Evolutionary conservation across 2,888 invertebrate genomes (phyloP).

Genomic region (Amphimallon solstitiale): DNA sequence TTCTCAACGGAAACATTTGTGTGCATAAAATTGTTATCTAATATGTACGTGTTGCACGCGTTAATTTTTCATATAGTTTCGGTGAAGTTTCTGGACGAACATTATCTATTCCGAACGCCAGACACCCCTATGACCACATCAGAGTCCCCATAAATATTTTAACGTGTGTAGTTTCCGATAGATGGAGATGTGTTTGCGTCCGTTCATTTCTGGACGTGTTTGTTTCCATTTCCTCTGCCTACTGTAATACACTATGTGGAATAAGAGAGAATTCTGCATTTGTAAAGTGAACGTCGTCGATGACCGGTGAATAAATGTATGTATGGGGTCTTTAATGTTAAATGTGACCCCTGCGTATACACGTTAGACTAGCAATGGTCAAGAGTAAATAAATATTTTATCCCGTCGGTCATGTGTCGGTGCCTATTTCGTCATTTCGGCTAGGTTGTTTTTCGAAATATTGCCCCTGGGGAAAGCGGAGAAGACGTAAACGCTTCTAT

Average conservation of each 20-base stretch:
- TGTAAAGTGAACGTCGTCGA: slow-evolving; percentile 37
- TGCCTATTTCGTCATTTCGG: slow-evolving; percentile 43
- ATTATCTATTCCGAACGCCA: slow-evolving; percentile 26
- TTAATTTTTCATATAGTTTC: slow-evolving; percentile 25
- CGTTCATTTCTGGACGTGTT: slow-evolving; percentile 4
- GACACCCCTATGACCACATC: slow-evolving; percentile 4
- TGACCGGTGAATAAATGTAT: slow-evolving; percentile 43
- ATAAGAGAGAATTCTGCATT: slow-evolving; percentile 12
- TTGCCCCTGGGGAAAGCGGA: slow-evolving; percentile 19
- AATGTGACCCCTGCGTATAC: slow-evolving; percentile 39
- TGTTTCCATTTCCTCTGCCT: not conserved
- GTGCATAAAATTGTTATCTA: slow-evolving; percentile 17
- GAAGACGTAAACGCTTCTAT: slow-evolving; percentile 35
- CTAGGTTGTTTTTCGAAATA: slow-evolving; percentile 31
- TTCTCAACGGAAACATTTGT: slow-evolving; percentile 15
- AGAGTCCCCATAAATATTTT: slow-evolving; percentile 19
- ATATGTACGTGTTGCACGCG: slow-evolving; percentile 1
- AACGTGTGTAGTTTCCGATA: slow-evolving; percentile 22
- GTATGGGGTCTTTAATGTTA: slow-evolving; percentile 46
- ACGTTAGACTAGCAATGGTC: slow-evolving; percentile 33
- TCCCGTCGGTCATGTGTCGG: slow-evolving; percentile 40
- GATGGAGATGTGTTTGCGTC: slow-evolving; percentile 4
- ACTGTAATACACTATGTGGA: not conserved
- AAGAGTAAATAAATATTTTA: slow-evolving; percentile 43
- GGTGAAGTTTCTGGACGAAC: slow-evolving; percentile 21